Conservation (phyloP, 2,888 invertebrate species). For the Rutpela maculata region DNA sequence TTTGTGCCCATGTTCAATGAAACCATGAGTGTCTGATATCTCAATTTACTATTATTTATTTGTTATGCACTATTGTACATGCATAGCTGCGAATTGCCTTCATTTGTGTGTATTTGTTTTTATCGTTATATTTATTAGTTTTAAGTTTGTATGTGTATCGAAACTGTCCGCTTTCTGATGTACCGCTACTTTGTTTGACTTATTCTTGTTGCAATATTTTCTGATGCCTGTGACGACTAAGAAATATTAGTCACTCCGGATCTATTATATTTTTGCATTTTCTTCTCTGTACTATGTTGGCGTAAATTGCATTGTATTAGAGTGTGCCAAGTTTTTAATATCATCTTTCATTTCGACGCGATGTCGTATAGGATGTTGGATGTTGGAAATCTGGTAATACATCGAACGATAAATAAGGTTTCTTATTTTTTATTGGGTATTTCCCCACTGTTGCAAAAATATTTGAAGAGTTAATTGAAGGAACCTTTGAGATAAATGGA, state of each 20-base stretch:
- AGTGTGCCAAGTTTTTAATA: not conserved
- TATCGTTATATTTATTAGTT: not conserved
- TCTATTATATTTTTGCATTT: not conserved
- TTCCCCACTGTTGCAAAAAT: no score
- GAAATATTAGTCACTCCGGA: not conserved
- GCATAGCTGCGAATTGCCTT: not conserved
- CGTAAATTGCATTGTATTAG: not conserved
- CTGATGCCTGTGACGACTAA: not conserved
- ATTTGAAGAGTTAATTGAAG: no score
- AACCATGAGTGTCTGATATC: slow-evolving; percentile 32
- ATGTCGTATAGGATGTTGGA: no score
- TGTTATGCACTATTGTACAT: not conserved
- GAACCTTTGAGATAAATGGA: no score
- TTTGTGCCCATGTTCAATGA: slow-evolving; percentile 35
- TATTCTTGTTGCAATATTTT: not conserved
- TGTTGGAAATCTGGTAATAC: no score
- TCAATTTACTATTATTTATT: slow-evolving; percentile 25
- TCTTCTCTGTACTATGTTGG: not conserved
- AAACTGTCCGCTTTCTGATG: not conserved
- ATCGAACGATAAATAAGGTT: no score
- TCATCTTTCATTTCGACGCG: no score
- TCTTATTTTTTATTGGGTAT: no score
- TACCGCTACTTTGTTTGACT: not conserved
- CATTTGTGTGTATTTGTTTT: not conserved
- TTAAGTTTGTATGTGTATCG: not conserved